Evolutionary conservation across 2,113 vertebrate genomes (phyloP), one percentile per base, ranked within the genome.

Genomic region (Rhagologus leucostigma): DNA sequence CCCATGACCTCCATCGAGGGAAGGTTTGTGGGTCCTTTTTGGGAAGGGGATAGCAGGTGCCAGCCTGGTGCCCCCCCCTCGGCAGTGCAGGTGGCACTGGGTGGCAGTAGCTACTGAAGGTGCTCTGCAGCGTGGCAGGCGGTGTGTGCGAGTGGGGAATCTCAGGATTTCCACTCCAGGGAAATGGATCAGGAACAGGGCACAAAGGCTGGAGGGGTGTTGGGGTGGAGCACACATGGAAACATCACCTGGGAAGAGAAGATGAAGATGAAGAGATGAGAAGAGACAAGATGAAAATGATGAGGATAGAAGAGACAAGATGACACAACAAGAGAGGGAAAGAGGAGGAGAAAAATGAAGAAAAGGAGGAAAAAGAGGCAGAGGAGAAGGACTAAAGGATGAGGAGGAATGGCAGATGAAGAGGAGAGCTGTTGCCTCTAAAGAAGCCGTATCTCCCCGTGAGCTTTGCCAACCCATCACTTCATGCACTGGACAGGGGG

Each of bases 1-100:
- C 35, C 5, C 0, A 7, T 6, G 21, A 16, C 46, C 50, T 42
- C 42, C 35, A 29, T 1, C 0, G 0, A 67, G n/a, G 37, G n/a
- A 64, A 39, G 26, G 22, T 44, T 42, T 71, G 47, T 13, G 47
- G 15, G n/a, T 16, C 27, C 41, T 57, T 85, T 55, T 26, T 53
- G 71, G 57, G 75, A 32, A 63, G 47, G 27, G 21, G n/a, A 21
- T 63, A 71, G 59, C 23, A 41, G 42, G 39, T 81, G 44, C 33
- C 87, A 69, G 56, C 50, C 71, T 27, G 15, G 24, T 64, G 56
- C 12, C 24, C 41, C 35, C n/a, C 4, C 65, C 8, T 5, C 30
- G 41, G 27, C 5, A 6, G 18, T 8, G n/a, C 69, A 29, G 59
- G 39, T 59, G 64, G 24, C 4, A 1, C 1, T 11, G 62, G 21